A percentile compares a stretch with the other conserved stretches of the same genome.
phyloP scores from a whole-genome alignment of 1,140 invertebrate species.

The Bombus balteatus region DNA sequence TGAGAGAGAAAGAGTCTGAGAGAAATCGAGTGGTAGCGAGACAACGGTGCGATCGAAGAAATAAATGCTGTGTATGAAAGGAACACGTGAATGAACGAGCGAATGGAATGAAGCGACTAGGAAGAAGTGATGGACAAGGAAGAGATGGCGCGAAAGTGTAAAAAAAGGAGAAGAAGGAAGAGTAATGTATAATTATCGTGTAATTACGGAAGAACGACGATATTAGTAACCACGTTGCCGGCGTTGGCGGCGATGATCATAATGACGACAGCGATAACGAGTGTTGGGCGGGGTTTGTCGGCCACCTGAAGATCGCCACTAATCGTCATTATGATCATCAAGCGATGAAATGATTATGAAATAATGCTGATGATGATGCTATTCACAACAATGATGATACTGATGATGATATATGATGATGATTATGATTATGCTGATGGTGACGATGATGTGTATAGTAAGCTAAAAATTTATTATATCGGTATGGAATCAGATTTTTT shows the following conservation, averaged over 20 bases:
- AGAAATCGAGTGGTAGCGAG: conserved; percentile 6
- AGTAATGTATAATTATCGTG: conserved; percentile 80
- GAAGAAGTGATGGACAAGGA: neutral
- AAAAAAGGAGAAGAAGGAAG: conserved; percentile 8
- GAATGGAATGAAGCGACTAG: conserved; percentile 41
- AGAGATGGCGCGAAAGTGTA: conserved; percentile 20
- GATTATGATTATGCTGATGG: conserved; percentile 69
- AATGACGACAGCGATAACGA: conserved; percentile 61
- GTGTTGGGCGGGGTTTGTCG: neutral
- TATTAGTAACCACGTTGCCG: conserved; percentile 43
- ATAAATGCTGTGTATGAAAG: conserved; percentile 12
- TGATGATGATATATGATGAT: conserved; percentile 67
- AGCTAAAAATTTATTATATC: conserved; percentile 81
- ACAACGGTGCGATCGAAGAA: neutral
- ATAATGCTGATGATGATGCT: conserved; percentile 71
- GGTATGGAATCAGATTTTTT: conserved; percentile 80
- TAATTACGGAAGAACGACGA: conserved; percentile 78
- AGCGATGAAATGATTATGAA: conserved; percentile 64
- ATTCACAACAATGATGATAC: conserved; percentile 67
- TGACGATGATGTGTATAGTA: conserved; percentile 79
- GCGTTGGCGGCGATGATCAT: conserved; percentile 64
- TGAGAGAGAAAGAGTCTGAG: conserved; percentile 34
- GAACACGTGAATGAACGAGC: conserved; percentile 29
- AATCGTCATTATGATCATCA: conserved; percentile 49
- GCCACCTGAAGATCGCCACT: conserved; percentile 5